Percentiles rank a stretch among this genome's conserved stretches.
phyloP scores from a whole-genome alignment of 1,140 invertebrate genomes.

The Vanessa atalanta region DNA sequence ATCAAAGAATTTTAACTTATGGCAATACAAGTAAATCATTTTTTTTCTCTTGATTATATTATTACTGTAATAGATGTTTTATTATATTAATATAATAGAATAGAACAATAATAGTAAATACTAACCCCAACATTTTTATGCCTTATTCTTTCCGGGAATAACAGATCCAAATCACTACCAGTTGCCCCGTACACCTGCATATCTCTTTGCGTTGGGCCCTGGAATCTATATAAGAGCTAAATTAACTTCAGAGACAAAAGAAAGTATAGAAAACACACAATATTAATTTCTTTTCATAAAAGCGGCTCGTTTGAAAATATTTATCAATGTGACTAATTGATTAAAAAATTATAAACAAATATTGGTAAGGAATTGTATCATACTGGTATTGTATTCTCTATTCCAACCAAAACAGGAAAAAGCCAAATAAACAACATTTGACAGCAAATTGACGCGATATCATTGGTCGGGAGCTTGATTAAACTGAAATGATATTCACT shows the following conservation, averaged over 20 bases:
- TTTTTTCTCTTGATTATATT: no score
- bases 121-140: conserved; percentile 88
- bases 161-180: conserved; percentile 89
- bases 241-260: background rate
- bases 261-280: background rate
- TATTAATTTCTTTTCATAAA: background rate
- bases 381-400: no score
- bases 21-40: no score
- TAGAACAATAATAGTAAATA: conserved; percentile 16
- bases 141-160: conserved; percentile 92
- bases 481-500: no score
- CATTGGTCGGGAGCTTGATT: no score
- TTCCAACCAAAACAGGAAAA: no score
- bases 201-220: conserved; percentile 74
- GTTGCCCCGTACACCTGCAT: conserved; percentile 77
- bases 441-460: no score
- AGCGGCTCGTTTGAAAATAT: background rate
- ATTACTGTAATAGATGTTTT: no score
- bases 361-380: no score
- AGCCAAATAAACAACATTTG: no score
- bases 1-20: no score
- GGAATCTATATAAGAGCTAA: conserved; percentile 56
- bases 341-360: background rate
- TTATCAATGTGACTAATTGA: background rate
- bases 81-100: no score